phyloP scores from a whole-genome alignment of 2,797 vertebrate genomes.

The Phaenicophaeus curvirostris region DNA sequence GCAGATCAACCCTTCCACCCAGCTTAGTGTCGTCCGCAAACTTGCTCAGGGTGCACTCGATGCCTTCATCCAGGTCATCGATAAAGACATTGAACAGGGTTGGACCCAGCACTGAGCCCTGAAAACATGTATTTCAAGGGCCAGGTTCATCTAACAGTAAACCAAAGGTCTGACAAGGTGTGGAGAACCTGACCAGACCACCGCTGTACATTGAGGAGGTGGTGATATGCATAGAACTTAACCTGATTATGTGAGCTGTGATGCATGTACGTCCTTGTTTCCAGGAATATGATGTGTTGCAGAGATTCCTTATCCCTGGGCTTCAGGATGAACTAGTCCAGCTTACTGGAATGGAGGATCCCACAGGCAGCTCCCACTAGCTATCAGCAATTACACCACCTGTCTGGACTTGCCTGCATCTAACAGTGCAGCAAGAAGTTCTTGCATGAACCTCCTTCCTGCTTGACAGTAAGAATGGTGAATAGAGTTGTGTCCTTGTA shows the following conservation, averaged over 20 bases:
- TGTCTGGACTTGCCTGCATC: background rate
- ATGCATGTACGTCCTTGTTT: background rate
- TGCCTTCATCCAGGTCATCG: too few species aligned
- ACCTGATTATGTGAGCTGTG: background rate
- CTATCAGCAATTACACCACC: background rate
- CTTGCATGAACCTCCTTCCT: background rate
- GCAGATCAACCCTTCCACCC: too few species aligned
- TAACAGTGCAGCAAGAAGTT: background rate
- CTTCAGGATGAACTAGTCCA: too few species aligned
- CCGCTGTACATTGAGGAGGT: fast-evolving
- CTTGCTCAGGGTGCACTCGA: too few species aligned
- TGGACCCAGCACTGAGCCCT: too few species aligned
- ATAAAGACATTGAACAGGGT: too few species aligned
- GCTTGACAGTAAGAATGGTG: background rate
- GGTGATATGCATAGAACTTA: background rate
- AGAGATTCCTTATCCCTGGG: background rate
- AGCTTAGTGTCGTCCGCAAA: too few species aligned
- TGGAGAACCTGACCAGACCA: background rate
- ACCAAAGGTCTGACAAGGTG: background rate
- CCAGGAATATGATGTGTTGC: background rate
- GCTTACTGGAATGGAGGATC: background rate
- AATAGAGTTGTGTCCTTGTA: background rate
- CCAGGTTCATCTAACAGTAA: background rate
- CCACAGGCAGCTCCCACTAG: too few species aligned
- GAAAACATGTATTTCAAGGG: background rate